Evolutionary conservation across 2,888 invertebrate genomes (phyloP).

Genomic region (Agapetus fuscipes): DNA sequence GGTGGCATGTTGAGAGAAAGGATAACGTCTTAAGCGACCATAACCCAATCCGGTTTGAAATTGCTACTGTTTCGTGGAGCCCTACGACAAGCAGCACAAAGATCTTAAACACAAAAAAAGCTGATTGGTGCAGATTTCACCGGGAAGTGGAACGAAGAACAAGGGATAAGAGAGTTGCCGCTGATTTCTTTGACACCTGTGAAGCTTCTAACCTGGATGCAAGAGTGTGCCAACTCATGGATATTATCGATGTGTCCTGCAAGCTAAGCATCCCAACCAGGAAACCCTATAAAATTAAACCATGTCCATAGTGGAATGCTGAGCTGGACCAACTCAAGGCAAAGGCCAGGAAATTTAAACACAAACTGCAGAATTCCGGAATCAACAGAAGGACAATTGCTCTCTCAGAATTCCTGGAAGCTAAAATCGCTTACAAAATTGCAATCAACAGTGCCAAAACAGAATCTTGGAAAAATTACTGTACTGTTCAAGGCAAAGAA

Average conservation of each 20-base stretch:
- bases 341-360: no score
- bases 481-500: constrained; percentile 1
- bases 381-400: no score
- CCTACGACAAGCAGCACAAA: not conserved
- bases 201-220: no score
- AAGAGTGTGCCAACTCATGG: no score
- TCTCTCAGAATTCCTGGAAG: not conserved
- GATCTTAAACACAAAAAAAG: constrained; percentile 1
- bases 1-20: not conserved
- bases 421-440: not conserved
- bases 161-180: not conserved
- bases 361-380: no score
- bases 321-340: no score
- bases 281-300: no score
- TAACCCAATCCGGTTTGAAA: constrained; percentile 1
- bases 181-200: not conserved
- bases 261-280: not conserved
- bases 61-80: not conserved
- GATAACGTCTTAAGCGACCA: constrained; percentile 1
- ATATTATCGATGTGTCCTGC: no score
- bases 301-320: no score
- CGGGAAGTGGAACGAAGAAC: not conserved
- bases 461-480: constrained; percentile 1
- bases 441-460: constrained; percentile 1
- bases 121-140: not conserved